phyloP scores from a whole-genome alignment of 2,797 vertebrate species.

The Periparus ater region DNA sequence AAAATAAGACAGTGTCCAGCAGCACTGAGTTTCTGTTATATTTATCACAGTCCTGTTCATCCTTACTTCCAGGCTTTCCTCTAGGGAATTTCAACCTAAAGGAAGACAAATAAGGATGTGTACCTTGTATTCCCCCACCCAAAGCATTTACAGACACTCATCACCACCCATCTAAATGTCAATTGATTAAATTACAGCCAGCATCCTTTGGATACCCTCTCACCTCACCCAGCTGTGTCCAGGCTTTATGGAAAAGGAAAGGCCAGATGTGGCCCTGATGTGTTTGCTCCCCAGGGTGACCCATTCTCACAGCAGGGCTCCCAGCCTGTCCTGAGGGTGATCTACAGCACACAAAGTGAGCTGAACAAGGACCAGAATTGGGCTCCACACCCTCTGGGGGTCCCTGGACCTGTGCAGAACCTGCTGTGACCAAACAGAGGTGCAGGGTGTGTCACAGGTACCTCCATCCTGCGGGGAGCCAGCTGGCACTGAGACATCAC shows the following conservation, averaged over 20 bases:
- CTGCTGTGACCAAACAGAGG: neutral
- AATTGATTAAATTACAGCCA: neutral
- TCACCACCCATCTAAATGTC: neutral
- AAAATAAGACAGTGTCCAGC: neutral
- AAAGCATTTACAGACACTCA: neutral
- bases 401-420: rapidly evolving
- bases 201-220: slow-evolving; percentile 17
- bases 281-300: neutral
- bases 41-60: neutral
- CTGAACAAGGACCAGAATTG: neutral
- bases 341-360: neutral
- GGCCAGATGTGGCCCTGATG: neutral
- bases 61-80: neutral
- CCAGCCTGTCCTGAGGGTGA: neutral
- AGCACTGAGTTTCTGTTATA: neutral
- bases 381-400: too few relatives aligned
- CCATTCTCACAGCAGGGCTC: neutral
- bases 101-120: neutral
- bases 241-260: neutral
- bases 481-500: rapidly evolving
- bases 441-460: neutral
- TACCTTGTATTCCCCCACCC: neutral
- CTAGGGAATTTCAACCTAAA: neutral
- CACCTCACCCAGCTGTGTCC: neutral
- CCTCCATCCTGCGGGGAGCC: neutral